phyloP scores from a whole-genome alignment of 2,113 vertebrate genomes.

The Struthio camelus region DNA sequence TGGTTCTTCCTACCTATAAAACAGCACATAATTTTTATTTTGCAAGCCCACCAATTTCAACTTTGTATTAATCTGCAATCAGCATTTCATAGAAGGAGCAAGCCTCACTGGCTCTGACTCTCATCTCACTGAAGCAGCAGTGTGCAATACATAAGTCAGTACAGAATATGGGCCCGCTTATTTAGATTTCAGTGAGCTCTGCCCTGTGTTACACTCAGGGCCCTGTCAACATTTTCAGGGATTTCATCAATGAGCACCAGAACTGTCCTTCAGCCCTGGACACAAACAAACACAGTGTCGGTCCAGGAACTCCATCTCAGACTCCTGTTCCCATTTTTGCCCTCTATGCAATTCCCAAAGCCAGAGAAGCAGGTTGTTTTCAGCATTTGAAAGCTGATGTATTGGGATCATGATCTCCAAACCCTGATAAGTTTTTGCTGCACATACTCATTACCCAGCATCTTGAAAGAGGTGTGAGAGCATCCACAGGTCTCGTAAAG shows the following conservation, averaged over 20 bases:
- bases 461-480: neutral
- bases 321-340: neutral
- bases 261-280: constrained; percentile 26
- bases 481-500: neutral
- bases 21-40: neutral
- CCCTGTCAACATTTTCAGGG: neutral
- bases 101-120: neutral
- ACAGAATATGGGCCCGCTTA: neutral
- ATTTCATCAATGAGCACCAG: constrained; percentile 1
- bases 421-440: neutral
- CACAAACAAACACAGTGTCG: neutral
- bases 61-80: neutral
- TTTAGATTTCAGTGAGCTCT: neutral
- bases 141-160: neutral
- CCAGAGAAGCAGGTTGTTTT: constrained; percentile 17
- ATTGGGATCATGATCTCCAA: neutral
- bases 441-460: neutral
- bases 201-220: neutral
- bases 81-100: neutral
- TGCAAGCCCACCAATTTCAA: constrained; percentile 5
- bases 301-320: neutral
- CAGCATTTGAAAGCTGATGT: neutral
- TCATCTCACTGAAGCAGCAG: neutral
- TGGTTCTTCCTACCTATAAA: neutral
- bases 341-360: neutral